phyloP scores from a whole-genome alignment of 2,113 vertebrate genomes.

The Amphilophus citrinellus region DNA sequence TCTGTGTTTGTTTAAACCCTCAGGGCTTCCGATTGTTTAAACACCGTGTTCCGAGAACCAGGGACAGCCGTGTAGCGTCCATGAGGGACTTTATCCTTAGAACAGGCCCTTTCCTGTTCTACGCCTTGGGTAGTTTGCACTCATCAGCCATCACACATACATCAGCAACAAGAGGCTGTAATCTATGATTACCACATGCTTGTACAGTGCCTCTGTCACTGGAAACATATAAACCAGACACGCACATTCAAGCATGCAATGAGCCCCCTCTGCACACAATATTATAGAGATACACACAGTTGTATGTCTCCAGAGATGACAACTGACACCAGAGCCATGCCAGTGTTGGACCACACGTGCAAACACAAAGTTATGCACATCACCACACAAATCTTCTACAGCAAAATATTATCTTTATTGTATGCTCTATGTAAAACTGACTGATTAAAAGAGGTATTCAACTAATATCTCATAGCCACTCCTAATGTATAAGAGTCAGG shows the following conservation, averaged over 20 bases:
- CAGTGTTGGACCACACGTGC: neutral
- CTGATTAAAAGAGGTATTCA: neutral
- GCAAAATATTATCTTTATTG: neutral
- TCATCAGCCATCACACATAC: constrained; percentile 37
- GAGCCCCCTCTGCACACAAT: constrained; percentile 1
- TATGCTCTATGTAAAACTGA: neutral
- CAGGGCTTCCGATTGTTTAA: constrained; percentile 24
- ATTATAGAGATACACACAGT: neutral
- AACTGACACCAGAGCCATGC: neutral
- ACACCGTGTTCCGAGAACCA: constrained; percentile 14
- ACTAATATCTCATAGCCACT: neutral
- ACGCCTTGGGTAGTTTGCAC: constrained; percentile 20
- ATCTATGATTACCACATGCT: constrained; percentile 24
- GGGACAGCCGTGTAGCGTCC: constrained; percentile 10
- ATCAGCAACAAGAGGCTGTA: constrained; percentile 7
- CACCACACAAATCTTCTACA: neutral
- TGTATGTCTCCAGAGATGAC: constrained; percentile 6
- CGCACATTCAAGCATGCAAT: neutral
- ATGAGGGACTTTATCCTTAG: constrained; percentile 32
- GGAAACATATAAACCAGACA: constrained; percentile 11
- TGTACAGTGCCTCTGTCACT: neutral
- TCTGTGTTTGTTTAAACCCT: constrained; percentile 36
- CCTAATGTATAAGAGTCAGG: neutral
- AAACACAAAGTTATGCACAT: neutral
- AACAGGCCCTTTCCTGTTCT: constrained; percentile 41